Percentiles rank a stretch among this genome's conserved stretches.
These are phyloP conservation scores for Brachionus manjavacas DNA, from an alignment of 1,140 invertebrate species.

Conservation along the genomic window DNA sequence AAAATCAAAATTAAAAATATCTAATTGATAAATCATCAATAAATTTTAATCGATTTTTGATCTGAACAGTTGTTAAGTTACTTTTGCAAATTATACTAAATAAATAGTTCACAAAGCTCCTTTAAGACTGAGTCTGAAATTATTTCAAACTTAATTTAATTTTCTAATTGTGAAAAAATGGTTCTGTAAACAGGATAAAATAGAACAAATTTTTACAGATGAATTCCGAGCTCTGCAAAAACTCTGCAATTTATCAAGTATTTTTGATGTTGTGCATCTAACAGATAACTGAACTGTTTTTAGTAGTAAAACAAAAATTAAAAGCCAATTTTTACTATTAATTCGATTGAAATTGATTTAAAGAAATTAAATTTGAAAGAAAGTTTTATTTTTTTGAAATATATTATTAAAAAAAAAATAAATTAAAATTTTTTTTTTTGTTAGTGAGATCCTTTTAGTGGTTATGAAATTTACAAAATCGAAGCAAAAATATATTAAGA, in stretches of 20 bases:
- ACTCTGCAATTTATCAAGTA: neutral
- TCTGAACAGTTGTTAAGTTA: neutral
- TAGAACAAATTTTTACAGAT: neutral
- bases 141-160: neutral
- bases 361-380: neutral
- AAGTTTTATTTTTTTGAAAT: neutral
- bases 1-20: neutral
- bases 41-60: neutral
- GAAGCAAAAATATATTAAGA: no score
- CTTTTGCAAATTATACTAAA: neutral
- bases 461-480: neutral
- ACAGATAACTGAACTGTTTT: neutral
- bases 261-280: neutral
- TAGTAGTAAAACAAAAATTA: neutral
- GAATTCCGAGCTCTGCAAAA: neutral
- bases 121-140: neutral
- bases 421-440: neutral
- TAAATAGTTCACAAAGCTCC: neutral
- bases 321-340: neutral
- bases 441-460: neutral
- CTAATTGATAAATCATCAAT: neutral
- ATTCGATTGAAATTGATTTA: neutral
- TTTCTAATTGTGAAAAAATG: neutral
- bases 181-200: neutral
- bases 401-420: neutral